Percentiles rank a stretch among this genome's conserved stretches.
Conservation (phyloP, 1,140 invertebrate species). For the Brachionus paranguensis region DNA sequence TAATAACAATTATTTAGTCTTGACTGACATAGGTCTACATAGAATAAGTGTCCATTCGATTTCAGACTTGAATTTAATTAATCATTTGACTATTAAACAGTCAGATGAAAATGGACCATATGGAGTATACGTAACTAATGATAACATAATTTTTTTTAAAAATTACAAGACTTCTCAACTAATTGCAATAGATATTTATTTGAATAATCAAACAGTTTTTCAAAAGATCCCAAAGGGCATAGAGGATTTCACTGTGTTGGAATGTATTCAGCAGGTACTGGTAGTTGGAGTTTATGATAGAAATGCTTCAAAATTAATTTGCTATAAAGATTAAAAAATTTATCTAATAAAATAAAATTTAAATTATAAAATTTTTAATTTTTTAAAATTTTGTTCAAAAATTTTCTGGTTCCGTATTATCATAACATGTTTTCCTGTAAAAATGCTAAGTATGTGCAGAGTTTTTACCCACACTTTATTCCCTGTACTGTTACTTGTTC, state of each 20-base stretch:
- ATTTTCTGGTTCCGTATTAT: neutral
- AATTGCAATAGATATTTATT: neutral
- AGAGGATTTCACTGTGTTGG: neutral
- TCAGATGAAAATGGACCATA: constrained; percentile 23
- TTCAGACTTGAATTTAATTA: neutral
- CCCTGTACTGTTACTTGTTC: too few relatives aligned
- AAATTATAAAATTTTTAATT: neutral
- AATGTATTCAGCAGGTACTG: neutral
- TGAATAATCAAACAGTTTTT: constrained; percentile 11
- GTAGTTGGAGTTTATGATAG: neutral
- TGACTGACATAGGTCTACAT: constrained; percentile 1
- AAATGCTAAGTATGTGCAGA: too few relatives aligned
- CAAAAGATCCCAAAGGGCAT: neutral
- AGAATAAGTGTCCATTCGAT: neutral
- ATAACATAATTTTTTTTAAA: constrained; percentile 36
- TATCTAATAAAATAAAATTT: neutral
- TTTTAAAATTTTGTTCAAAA: neutral
- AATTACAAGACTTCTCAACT: constrained; percentile 4
- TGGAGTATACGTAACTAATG: constrained; percentile 13
- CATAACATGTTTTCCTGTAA: too few relatives aligned
- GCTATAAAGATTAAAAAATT: neutral
- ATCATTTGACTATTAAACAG: neutral
- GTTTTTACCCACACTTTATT: too few relatives aligned
- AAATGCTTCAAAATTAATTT: neutral
- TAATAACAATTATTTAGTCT: neutral